Evolutionary conservation across 2,113 vertebrate species (phyloP), one percentile per base, ranked within the genome.

Genomic region (Probosciger aterrimus): DNA sequence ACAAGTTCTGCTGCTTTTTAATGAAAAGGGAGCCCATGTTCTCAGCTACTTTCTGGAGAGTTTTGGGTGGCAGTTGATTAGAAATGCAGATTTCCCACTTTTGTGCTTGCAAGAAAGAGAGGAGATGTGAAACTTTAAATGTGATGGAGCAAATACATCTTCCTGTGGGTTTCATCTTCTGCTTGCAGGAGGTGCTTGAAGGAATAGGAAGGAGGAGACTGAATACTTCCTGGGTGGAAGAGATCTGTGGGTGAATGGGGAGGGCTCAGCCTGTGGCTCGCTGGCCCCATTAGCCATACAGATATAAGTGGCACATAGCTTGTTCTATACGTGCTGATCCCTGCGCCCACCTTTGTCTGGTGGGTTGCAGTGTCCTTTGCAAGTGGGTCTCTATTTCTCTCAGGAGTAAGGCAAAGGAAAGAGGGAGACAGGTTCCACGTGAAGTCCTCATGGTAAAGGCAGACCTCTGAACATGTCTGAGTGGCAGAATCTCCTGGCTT

Each of bases 241-340:
- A 41, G n/a, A 10, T 33, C 20, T 1, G 1, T 22, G 67, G 46
- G 39, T 52, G 16, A 41, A 13, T 43, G 39, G 25, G 30, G 15
- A 65, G 25, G 50, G 46, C 23, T 82, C 27, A 63, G 20, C 37
- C 33, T 1, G 1, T 2, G 4, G 9, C 74, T 91, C 0, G 0
- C 14, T 74, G 44, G 17, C 10, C n/a, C 39, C 39, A 6, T 52
- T 31, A 53, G 46, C 75, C 14, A 4, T 43, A 35, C 6, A 0
- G 5, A n/a, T 11, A 19, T 0, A 2, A 39, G 4, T 43, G 31
- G 16, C 30, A 19, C 19, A 5, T 46, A 16, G 4, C n/a, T 83
- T 1, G 0, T 43, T 31, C 27, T 68, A 11, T 27, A 55, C 6
- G 0, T 41, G 30, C 25, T 50, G 43, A 44, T 57, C 64, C 33